Evolutionary conservation across 2,888 invertebrate genomes (phyloP), one percentile per base, ranked within the genome.

Genomic region (Volucella zonaria): DNA sequence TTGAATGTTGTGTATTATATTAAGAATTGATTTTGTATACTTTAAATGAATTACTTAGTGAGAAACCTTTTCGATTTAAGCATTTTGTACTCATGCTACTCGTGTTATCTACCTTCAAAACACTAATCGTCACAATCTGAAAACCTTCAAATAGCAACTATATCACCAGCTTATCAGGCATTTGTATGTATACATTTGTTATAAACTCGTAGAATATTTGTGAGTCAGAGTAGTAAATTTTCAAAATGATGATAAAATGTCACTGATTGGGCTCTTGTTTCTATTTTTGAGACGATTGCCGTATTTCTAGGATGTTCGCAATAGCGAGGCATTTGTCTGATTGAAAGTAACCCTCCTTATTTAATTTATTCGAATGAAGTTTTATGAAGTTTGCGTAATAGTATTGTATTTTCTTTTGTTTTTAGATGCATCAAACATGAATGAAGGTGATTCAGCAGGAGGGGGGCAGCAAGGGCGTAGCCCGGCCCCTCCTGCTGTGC

Each of bases 361-460:
- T 9, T 11, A 18, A 23, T 45, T 12, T n/a, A 1, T 49, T 49
- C 40, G 45, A 49, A 49, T 11, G 42, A 45, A 42, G 14, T n/a
- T 54, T n/a, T 10, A 38, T 43, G 18, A 14, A 61, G 14, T 54
- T 62, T 43, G 6, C 14, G 45, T n/a, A 56, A 40, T 42, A 43
- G 15, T 15, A 66, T 31, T 49, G 11, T 18, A 8, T 18, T 23
- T 18, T 75, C 75, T 86, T 75, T 68, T 82, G 70, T 74, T 89
- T 90, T 66, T 87, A 92, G 92, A 92, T 92, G 92, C 91, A 90
- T 91, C 91, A 91, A 92, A 92, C 91, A 92, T 92, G 92, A 92
- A 92, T 92, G 92, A 92, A 90, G 91, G 91, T 90, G 91, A 91
- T 90, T 92, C 92, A 92, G 92, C 92, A 92, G 92, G 92, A 92